Percentiles rank a stretch among this genome's conserved stretches.
phyloP scores from a whole-genome alignment of 2,113 vertebrate species.

The Ellobius talpinus region DNA sequence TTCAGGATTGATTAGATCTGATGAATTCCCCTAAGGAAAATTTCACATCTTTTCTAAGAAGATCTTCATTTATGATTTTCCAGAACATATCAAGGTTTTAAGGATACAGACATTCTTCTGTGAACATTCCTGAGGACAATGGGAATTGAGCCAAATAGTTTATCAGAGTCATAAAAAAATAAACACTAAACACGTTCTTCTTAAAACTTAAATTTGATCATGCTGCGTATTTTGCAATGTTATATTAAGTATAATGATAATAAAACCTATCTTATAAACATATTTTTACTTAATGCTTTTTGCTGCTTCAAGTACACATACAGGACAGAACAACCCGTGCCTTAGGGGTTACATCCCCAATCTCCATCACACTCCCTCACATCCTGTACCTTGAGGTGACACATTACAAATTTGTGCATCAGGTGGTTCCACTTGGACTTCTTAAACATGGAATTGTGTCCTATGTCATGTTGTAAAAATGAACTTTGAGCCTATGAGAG shows the following conservation, averaged over 20 bases:
- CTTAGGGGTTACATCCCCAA: not conserved
- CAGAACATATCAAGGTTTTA: not conserved
- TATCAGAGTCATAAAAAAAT: not conserved
- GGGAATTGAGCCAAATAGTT: not conserved
- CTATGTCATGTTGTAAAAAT: conserved; percentile 86
- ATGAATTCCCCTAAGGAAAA: not conserved
- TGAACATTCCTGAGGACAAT: not conserved
- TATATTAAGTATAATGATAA: not conserved
- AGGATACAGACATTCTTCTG: not conserved
- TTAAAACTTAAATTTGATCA: conserved; percentile 11
- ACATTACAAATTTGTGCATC: conserved; percentile 85
- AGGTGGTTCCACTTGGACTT: conserved; percentile 86
- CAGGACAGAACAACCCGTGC: not conserved
- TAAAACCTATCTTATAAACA: not conserved
- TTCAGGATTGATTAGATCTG: not conserved
- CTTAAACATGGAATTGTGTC: conserved; percentile 86
- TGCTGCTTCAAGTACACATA: not conserved
- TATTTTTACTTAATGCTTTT: not conserved
- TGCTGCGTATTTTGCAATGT: not conserved
- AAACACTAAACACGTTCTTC: not conserved
- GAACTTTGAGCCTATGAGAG: conserved; percentile 82
- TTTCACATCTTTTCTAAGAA: not conserved
- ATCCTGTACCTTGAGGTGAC: conserved; percentile 86
- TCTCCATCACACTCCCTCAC: not conserved
- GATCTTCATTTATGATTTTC: not conserved